Percentiles rank a stretch among this genome's conserved stretches.
These are phyloP conservation scores for Callyntrura sp. DNA, from an alignment of 2,888 invertebrate species.

Conservation along the genomic window DNA sequence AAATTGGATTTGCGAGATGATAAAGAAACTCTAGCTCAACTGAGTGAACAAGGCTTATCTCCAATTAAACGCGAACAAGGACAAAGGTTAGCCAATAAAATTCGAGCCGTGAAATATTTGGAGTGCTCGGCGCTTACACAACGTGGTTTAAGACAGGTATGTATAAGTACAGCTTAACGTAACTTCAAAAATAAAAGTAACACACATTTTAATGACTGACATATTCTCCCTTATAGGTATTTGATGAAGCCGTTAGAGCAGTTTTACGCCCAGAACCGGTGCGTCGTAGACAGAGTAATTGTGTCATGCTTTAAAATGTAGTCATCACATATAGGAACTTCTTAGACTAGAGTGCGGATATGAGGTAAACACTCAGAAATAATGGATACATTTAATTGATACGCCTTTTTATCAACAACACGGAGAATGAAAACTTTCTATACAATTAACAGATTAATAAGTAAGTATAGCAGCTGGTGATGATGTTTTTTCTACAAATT, in stretches of 20 bases:
- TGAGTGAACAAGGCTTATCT: slow-evolving; percentile 97
- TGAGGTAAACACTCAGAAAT: slow-evolving; percentile 5
- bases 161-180: no score
- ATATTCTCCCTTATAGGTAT: slow-evolving; percentile 89
- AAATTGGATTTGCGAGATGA: slow-evolving; percentile 99
- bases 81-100: slow-evolving; percentile 99
- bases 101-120: slow-evolving; percentile 99
- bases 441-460: slow-evolving; percentile 29
- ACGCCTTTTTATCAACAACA: slow-evolving; percentile 41
- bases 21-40: slow-evolving; percentile 95
- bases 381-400: slow-evolving; percentile 8
- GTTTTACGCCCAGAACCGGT: slow-evolving; percentile 98
- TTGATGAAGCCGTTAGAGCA: slow-evolving; percentile 99
- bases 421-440: not conserved
- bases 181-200: no score
- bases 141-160: slow-evolving; percentile 96
- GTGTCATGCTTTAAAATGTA: slow-evolving; percentile 86
- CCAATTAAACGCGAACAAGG: slow-evolving; percentile 99
- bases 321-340: not conserved
- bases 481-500: slow-evolving; percentile 63
- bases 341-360: not conserved
- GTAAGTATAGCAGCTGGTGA: no score
- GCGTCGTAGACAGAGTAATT: slow-evolving; percentile 97
- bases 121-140: slow-evolving; percentile 99
- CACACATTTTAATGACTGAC: not conserved